Evolutionary conservation across 2,797 vertebrate genomes (phyloP).

Genomic region (Garrulus glandarius): DNA sequence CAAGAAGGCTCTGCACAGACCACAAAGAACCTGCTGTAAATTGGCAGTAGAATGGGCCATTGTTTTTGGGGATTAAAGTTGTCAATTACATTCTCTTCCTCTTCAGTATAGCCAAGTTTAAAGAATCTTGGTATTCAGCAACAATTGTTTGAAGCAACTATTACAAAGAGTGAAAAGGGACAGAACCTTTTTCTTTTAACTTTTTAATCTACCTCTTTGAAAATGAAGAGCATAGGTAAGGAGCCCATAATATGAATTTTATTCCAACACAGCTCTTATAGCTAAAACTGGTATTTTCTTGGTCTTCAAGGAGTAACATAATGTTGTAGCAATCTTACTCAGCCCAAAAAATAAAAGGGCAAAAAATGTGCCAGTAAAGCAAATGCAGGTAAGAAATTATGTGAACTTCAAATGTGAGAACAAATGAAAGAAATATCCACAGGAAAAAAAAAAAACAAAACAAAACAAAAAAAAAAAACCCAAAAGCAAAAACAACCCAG

Average conservation of each 20-base stretch:
- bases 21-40: background rate
- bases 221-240: background rate
- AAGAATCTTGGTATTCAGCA: background rate
- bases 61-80: constrained; percentile 9
- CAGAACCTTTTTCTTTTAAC: background rate
- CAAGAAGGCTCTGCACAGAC: background rate
- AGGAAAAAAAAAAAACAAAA: no score
- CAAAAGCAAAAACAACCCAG: background rate
- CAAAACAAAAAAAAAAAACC: background rate
- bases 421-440: background rate
- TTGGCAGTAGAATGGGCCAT: background rate
- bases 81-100: background rate
- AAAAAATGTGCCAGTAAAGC: background rate
- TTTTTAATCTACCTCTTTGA: constrained; percentile 2
- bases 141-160: constrained; percentile 1
- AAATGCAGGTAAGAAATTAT: background rate
- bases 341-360: background rate
- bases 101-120: background rate
- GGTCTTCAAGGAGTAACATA: background rate
- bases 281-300: background rate
- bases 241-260: background rate
- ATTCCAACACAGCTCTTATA: background rate
- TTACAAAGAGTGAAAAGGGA: background rate
- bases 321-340: background rate
- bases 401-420: background rate